Conservation (phyloP, 2,797 vertebrate species). For the Xiphophorus birchmanni region DNA sequence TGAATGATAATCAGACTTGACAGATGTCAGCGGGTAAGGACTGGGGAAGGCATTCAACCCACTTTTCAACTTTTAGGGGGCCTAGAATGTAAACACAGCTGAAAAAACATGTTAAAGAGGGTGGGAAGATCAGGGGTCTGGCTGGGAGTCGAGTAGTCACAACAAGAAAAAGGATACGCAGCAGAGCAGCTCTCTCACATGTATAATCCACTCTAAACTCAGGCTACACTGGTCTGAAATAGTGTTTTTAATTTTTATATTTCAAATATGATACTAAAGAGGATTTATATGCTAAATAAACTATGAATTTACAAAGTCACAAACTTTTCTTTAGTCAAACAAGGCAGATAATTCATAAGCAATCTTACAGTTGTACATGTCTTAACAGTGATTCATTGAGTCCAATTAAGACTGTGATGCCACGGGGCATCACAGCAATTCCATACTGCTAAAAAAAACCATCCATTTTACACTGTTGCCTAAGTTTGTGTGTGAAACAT, state of each 20-base stretch:
- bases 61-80: constrained; percentile 45
- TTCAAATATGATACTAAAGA: constrained; percentile 23
- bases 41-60: constrained; percentile 52
- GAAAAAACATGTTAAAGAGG: constrained; percentile 61
- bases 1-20: constrained; percentile 41
- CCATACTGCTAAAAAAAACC: background rate
- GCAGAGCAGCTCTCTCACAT: constrained; percentile 23
- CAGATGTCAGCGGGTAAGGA: constrained; percentile 53
- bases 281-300: constrained; percentile 13
- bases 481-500: background rate
- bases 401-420: background rate
- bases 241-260: constrained; percentile 30
- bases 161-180: constrained; percentile 31
- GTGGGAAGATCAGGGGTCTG: constrained; percentile 31
- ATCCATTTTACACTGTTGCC: background rate
- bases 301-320: background rate
- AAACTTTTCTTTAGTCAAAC: background rate
- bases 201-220: constrained; percentile 23
- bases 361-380: background rate
- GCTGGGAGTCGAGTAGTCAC: constrained; percentile 17
- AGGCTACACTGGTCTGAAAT: constrained; percentile 31
- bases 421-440: background rate
- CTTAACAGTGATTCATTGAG: background rate
- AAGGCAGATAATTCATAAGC: background rate
- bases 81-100: constrained; percentile 75